These are phyloP conservation scores for Edolisoma coerulescens DNA, from an alignment of 2,113 vertebrate genomes.

Conservation along the genomic window DNA sequence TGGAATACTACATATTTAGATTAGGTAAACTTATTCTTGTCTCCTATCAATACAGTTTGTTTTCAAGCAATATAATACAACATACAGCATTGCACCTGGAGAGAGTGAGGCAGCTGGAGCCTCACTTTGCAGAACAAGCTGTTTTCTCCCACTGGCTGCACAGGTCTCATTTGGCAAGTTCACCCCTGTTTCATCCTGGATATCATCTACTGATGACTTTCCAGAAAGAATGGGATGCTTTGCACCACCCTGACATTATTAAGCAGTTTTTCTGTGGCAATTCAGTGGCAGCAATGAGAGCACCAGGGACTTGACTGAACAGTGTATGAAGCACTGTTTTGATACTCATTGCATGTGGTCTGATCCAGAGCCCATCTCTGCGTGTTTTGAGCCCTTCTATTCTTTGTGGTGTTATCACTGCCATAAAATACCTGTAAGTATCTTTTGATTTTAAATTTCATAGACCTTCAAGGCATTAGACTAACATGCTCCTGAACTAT, in stretches of 20 bases:
- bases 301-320: no score
- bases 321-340: background rate
- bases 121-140: background rate
- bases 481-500: accelerated
- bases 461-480: background rate
- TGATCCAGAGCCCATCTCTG: background rate
- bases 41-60: conserved; percentile 55
- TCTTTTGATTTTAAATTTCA: background rate
- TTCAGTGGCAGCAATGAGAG: background rate
- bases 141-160: background rate
- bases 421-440: background rate
- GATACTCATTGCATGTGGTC: background rate
- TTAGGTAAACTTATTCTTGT: conserved; percentile 84
- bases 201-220: background rate
- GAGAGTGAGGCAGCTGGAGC: background rate
- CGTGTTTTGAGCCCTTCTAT: background rate
- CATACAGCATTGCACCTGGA: background rate
- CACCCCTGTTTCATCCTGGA: background rate
- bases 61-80: conserved; percentile 5
- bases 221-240: background rate
- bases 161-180: background rate
- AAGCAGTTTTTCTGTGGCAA: background rate
- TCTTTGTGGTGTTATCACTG: background rate
- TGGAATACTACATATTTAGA: conserved; percentile 84
- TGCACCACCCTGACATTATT: background rate